Conservation (phyloP, 2,113 vertebrate genomes). For the Dromas ardeola region DNA sequence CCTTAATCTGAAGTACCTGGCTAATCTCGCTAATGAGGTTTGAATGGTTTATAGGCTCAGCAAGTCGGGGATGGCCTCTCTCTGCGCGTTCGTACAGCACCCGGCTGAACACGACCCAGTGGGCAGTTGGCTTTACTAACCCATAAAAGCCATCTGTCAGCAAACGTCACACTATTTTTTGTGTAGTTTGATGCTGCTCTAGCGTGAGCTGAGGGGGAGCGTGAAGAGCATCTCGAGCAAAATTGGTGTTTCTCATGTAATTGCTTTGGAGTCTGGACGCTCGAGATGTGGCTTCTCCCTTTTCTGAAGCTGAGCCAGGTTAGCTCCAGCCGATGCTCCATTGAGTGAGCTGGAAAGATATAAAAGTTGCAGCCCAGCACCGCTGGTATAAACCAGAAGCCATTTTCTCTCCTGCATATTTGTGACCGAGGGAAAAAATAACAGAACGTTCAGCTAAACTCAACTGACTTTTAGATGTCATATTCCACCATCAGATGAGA, state of each 20-base stretch:
- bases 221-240: background rate
- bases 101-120: background rate
- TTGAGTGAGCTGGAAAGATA: background rate
- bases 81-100: rapidly evolving
- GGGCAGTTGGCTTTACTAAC: background rate
- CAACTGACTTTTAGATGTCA: background rate
- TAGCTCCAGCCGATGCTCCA: background rate
- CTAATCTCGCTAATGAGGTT: background rate
- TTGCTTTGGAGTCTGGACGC: background rate
- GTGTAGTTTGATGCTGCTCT: background rate
- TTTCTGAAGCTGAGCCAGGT: background rate
- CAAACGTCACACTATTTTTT: rapidly evolving
- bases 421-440: background rate
- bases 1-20: background rate
- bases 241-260: background rate
- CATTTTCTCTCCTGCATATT: background rate
- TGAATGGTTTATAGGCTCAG: background rate
- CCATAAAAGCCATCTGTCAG: background rate
- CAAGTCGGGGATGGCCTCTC: rapidly evolving
- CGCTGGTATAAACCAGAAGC: background rate
- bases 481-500: background rate
- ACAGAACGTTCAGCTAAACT: background rate
- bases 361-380: background rate
- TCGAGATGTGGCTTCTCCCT: background rate
- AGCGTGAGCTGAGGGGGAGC: background rate